Evolutionary conservation across 2,888 invertebrate genomes (phyloP).

Genomic region (Seira musarum): DNA sequence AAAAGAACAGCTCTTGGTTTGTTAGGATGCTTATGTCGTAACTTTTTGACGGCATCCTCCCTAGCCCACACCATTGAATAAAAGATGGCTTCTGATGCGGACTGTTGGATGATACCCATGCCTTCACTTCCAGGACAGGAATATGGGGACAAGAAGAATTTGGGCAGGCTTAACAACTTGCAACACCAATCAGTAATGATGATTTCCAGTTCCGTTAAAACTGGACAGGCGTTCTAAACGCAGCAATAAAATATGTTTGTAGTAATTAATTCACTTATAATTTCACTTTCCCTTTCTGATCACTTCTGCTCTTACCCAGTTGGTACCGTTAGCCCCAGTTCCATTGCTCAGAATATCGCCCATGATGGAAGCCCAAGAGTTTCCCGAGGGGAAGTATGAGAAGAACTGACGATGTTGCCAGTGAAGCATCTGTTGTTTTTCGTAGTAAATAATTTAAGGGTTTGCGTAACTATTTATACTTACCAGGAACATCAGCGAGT

Average conservation of each 20-base stretch:
- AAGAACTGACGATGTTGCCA: constrained; percentile 99
- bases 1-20: constrained; percentile 58
- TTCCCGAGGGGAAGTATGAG: constrained; percentile 98
- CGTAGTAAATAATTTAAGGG: too few relatives aligned
- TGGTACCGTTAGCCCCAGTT: constrained; percentile 97
- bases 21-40: constrained; percentile 49
- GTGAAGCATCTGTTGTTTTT: constrained; percentile 90
- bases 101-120: constrained; percentile 61
- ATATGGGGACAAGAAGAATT: constrained; percentile 57
- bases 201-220: constrained; percentile 61
- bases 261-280: too few relatives aligned
- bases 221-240: constrained; percentile 60
- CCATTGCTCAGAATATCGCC: constrained; percentile 98
- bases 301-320: constrained; percentile 92
- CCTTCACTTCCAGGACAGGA: constrained; percentile 61
- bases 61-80: constrained; percentile 64
- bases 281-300: too few relatives aligned
- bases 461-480: too few relatives aligned
- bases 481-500: too few relatives aligned
- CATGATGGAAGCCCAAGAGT: constrained; percentile 95
- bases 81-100: constrained; percentile 64
- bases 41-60: constrained; percentile 54
- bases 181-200: constrained; percentile 63
- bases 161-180: constrained; percentile 60
- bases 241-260: too few relatives aligned